Evolutionary conservation across 1,140 invertebrate genomes (phyloP).

Genomic region (Drosophila parabipectinata): DNA sequence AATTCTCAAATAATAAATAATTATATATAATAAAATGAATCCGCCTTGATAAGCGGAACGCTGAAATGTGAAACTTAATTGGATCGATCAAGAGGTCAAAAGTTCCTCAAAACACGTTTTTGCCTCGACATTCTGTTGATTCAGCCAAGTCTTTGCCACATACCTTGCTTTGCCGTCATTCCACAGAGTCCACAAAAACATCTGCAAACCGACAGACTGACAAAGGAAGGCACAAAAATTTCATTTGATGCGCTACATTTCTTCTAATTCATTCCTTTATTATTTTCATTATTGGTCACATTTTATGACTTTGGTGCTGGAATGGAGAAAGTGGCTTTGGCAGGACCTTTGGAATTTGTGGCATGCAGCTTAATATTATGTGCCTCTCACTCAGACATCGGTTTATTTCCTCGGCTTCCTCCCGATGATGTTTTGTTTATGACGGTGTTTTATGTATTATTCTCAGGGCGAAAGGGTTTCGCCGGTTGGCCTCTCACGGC

Average conservation of each 20-base stretch:
- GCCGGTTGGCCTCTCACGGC: constrained; percentile 7
- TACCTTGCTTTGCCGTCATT: neutral
- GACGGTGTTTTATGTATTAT: constrained; percentile 70
- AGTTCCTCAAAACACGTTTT: no score
- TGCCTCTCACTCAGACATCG: constrained; percentile 22
- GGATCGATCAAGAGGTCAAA: no score
- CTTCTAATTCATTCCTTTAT: constrained; percentile 57
- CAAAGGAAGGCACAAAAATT: constrained; percentile 22
- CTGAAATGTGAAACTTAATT: no score
- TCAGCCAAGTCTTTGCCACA: neutral
- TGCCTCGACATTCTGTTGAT: no score
- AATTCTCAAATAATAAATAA: no score
- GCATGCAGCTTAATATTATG: constrained; percentile 74
- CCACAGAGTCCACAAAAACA: neutral
- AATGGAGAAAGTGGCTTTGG: neutral
- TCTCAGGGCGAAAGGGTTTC: constrained; percentile 57
- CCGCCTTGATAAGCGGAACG: no score
- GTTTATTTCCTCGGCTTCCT: constrained; percentile 39
- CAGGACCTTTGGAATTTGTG: constrained; percentile 50
- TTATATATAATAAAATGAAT: no score
- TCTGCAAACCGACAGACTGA: constrained; percentile 1
- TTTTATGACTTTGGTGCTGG: constrained; percentile 59
- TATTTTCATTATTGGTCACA: constrained; percentile 75
- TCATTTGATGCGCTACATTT: constrained; percentile 40
- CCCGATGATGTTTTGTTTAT: constrained; percentile 52